Evolutionary conservation across 92 coral and sea anemone genomes (phyloP), one percentile per base, ranked within the genome.

Genomic region (Palythoa grandis): DNA sequence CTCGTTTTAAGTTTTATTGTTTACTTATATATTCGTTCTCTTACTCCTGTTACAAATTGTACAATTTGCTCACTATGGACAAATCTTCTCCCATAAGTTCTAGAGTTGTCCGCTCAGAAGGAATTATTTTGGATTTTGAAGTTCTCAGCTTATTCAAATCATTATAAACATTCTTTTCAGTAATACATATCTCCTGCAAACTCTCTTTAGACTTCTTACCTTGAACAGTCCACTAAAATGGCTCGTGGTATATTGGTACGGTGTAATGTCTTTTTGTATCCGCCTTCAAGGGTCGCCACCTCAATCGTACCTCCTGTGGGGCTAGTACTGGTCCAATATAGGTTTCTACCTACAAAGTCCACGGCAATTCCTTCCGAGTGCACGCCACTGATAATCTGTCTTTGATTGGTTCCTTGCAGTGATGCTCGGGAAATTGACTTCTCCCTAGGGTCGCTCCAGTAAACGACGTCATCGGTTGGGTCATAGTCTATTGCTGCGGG

Each of bases 401-500:
- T 29, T 16, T 77, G 82, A 17, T 57, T 57, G 29, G 29, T 65
- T n/a, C 82, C 82, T 12, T 25, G 66, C 16, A 40, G 25, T 15
- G 43, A 13, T 43, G 82, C 82, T 52, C 70, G 70, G 70, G 82
- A 77, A 15, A 77, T 57, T 22, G 70, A 16, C 6, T 48, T 77
- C n/a, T 20, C 50, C n/a, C 68, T 67, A 3, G 70, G n/a, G 68
- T 77, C 82, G 48, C 82, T 77, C 82, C 82, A 77, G 82, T 77
- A 77, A 1, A 77, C 70, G 8, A 56, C 52, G 68, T 77, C 52
- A 13, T 63, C 68, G 11, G 40, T 11, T 29, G 70, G 82, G 70
- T 77, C 82, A 77, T 77, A 77, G 7, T 52, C 70, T n/a, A 77
- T 22, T 8, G 82, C 82, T 38, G 14, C 24, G 23, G 82, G 82